A percentile compares a stretch with the other conserved stretches of the same genome.
phyloP scores from a whole-genome alignment of 1,140 invertebrate genomes.

The Nasonia giraulti region DNA sequence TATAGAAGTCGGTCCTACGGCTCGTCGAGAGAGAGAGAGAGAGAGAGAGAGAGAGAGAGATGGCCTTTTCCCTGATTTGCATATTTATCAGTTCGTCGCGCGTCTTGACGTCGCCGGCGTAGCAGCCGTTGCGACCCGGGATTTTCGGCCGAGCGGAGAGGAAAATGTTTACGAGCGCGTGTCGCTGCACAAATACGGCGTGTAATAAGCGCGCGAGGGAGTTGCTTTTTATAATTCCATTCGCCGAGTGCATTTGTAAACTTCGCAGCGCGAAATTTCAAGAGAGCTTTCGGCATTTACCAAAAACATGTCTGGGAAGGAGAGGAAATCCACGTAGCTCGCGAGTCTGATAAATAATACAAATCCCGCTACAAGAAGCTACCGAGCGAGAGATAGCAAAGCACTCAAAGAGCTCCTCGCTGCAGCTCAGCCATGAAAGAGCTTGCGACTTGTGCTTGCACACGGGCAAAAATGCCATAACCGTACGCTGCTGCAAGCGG shows the following conservation, averaged over 20 bases:
- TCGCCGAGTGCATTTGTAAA: neutral
- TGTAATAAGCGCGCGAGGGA: neutral
- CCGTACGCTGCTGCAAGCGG: neutral
- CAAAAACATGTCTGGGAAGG: no score
- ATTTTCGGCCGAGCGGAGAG: slow-evolving; percentile 11
- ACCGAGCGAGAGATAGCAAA: neutral
- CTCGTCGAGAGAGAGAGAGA: no score
- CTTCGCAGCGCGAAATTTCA: no score
- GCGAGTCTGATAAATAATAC: neutral
- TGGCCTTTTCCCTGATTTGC: slow-evolving; percentile 37
- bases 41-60: neutral
- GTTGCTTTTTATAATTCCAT: neutral
- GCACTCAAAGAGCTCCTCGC: neutral
- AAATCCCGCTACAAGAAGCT: neutral
- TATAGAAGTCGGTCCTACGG: no score
- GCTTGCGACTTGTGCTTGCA: neutral
- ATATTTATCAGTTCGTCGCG: slow-evolving; percentile 48
- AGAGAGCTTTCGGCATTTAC: neutral
- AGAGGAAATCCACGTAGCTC: no score
- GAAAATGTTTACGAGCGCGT: slow-evolving; percentile 29
- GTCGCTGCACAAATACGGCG: slow-evolving; percentile 29
- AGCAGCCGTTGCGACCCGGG: neutral
- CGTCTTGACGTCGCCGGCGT: neutral
- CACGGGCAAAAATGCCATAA: neutral
- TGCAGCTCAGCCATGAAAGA: neutral